Percentiles rank a stretch among this genome's conserved stretches.
phyloP scores from a whole-genome alignment of 2,113 vertebrate species.

The Corvus cornix region DNA sequence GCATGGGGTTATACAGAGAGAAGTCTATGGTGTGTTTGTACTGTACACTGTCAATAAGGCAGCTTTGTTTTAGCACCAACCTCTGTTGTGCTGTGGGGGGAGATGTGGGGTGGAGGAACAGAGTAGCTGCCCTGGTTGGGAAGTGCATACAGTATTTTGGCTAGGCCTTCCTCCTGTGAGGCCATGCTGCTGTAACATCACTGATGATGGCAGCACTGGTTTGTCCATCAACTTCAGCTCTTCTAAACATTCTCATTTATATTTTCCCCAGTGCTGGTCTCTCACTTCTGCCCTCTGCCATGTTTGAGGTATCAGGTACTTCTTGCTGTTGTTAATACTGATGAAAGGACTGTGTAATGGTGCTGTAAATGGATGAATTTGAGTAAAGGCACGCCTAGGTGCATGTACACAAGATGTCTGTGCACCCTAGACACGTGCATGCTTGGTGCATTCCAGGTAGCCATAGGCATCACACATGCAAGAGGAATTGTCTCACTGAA shows the following conservation, averaged over 20 bases:
- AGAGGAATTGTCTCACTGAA: background rate
- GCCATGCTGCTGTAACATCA: background rate
- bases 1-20: background rate
- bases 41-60: background rate
- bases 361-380: background rate
- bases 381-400: background rate
- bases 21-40: background rate
- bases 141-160: background rate
- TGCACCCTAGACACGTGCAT: background rate
- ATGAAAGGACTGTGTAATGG: background rate
- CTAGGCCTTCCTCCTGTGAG: background rate
- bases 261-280: background rate
- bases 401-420: background rate
- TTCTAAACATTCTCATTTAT: background rate
- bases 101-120: background rate
- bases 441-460: background rate
- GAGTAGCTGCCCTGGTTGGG: background rate
- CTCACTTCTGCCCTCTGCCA: background rate
- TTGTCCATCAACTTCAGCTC: background rate
- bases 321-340: background rate
- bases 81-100: rapidly evolving
- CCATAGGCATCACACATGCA: rapidly evolving
- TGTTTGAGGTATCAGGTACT: background rate
- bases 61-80: background rate
- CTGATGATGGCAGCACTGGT: background rate